Base-by-base conservation (phyloP, 2,113 vertebrate genomes). In the Notechis scutatus region DNA sequence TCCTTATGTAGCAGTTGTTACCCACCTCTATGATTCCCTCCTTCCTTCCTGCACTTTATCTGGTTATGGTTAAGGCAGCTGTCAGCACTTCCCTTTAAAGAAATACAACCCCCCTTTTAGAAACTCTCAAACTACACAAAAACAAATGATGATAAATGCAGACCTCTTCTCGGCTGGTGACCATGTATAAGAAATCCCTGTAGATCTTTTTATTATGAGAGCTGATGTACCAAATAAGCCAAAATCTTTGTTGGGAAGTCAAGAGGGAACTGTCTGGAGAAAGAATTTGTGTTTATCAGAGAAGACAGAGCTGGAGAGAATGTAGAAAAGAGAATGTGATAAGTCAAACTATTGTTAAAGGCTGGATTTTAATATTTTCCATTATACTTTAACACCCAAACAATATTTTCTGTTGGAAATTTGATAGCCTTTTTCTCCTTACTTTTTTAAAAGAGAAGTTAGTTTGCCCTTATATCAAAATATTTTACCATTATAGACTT, bases 61-160 rank as follows among this genome's bases (percentile, higher is more conserved):
- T 93, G 86, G 64, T 95, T 96, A 95, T 93, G 91, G 90, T 94
- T 21, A 93, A 90, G 91, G 92, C 94, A 94, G 81, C 94, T 96
- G 95, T 96, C 96, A 96, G 92, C 96, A 96, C 94, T 93, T 96
- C 94, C 93, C 88, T 93, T 93, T 95, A 95, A 95, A 94, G 95
- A 95, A 96, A 96, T 86, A 91, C 89, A 95, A 96, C 93, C 92
- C 89, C 59, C 69, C 69, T 81, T 24, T 59, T 81, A 92, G 93
- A 94, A 96, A 94, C 87, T 95, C 92, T 92, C 92, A 94, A 94
- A 94, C 93, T 96, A 96, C 94, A 92, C 64, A 95, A 96, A 97
- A 96, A 96, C 93, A 92, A 93, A 95, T 95, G 93, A 94, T 94
- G 89, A 96, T 95, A 96, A 96, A 96, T 96, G 96, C 93, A 85